Evolutionary conservation across 2,113 vertebrate species (phyloP).

Genomic region (Actinemys pallida): DNA sequence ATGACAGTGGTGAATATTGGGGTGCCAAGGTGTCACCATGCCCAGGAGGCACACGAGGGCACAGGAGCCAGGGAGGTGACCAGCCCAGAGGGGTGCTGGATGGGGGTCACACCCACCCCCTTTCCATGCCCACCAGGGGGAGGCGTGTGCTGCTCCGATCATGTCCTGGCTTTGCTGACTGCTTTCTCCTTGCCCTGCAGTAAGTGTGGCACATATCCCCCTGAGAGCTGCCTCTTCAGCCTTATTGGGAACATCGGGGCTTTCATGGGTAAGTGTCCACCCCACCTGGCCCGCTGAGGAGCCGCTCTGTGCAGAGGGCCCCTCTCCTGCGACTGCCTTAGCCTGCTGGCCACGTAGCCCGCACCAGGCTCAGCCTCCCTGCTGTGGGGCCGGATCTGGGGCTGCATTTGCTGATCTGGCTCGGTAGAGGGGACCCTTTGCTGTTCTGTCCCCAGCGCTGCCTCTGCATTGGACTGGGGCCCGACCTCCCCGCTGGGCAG

Average conservation of each 20-base stretch:
- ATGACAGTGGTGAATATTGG: too few relatives aligned
- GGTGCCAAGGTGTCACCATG: too few relatives aligned
- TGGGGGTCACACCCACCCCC: background rate
- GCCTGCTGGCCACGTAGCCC: too few relatives aligned
- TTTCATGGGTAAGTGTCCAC: slow-evolving; percentile 89
- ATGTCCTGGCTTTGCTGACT: background rate
- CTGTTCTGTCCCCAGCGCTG: background rate
- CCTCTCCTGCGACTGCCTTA: too few relatives aligned
- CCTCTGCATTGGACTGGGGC: background rate
- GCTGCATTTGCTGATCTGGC: too few relatives aligned
- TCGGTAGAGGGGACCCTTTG: too few relatives aligned
- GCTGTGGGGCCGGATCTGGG: too few relatives aligned
- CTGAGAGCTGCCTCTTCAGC: slow-evolving; percentile 95
- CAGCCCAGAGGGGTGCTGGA: background rate
- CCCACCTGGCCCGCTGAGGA: too few relatives aligned
- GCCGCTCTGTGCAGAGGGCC: too few relatives aligned
- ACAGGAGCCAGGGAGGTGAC: background rate
- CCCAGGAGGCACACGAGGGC: background rate
- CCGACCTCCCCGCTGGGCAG: too few relatives aligned
- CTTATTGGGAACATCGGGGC: slow-evolving; percentile 93
- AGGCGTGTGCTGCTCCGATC: background rate
- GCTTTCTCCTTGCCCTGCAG: slow-evolving; percentile 69
- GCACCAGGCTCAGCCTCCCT: too few relatives aligned
- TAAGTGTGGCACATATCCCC: slow-evolving; percentile 93
- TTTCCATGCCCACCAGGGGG: too few relatives aligned